Evolutionary conservation across 2,888 invertebrate species (phyloP), one percentile per base, ranked within the genome.

Genomic region (Emmelina monodactyla): DNA sequence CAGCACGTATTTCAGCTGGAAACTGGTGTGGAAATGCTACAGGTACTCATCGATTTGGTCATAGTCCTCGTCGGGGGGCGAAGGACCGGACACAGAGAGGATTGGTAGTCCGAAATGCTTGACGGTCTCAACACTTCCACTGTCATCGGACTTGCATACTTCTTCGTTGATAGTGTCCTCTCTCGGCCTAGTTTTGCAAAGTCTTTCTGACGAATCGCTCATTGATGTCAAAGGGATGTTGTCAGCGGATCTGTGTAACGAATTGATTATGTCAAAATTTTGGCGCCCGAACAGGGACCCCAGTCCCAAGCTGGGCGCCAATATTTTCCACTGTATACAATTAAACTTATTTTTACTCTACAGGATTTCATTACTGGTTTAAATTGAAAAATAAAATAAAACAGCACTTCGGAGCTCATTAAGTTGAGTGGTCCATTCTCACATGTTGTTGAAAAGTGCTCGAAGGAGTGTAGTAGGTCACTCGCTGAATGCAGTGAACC

Each of bases 11-110:
- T 78, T 76, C 39, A 78, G 68, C 70, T 76, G 79, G 61, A 79
- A 76, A 62, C 70, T 63, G 40, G 75, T 73, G 41, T 78, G 75
- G 41, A 76, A 78, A 75, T 78, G 79, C 78, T 85, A 85, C 82
- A 85, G 83, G 53, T 84, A 84, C 60, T 85, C 84, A 54, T 85
- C 84, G 56, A 83, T 81, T 55, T 80, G 79, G 40, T 82, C 80
- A 35, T 82, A 82, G 51, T 86, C 87, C 48, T 89, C 89, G 49
- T 88, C 88, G 10, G 89, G 88, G 19, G 89, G 89, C 12, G 89
- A 89, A 0, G 89, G 89, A n/a, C 88, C 89, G 9, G 90, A 90
- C 16, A 91, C 84, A 14, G 90, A 90, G 4, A 91, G 82, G 49
- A 89, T 89, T 32, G 90, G 90, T 49, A 91, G 72, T 25, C 88